Conservation (phyloP, 37 sponge, comb jelly and placozoan genomes). For the Cliona cf. orientalis region DNA sequence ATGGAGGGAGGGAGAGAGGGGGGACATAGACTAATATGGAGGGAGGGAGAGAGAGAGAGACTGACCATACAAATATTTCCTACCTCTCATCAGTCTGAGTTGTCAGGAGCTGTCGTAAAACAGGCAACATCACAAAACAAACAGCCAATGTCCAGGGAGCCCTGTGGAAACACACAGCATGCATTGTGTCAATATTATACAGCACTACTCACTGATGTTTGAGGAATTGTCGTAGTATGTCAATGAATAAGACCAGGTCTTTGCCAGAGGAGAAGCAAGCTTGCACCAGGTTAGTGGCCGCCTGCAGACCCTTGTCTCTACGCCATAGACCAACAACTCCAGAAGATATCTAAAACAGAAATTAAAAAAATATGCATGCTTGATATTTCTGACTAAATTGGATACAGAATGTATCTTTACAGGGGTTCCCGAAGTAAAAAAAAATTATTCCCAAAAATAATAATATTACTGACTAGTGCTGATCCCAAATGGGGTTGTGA, state of each 20-base stretch:
- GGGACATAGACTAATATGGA: background rate
- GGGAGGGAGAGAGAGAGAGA: background rate
- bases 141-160: conserved; percentile 53
- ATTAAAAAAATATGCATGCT: no score
- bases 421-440: no score
- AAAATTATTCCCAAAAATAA: no score
- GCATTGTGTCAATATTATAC: background rate
- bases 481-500: no score
- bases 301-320: conserved; percentile 48
- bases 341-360: no score
- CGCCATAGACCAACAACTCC: conserved; percentile 33
- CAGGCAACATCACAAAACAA: conserved; percentile 45
- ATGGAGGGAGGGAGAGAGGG: background rate
- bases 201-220: conserved; percentile 20
- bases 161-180: background rate
- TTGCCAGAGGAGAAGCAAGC: conserved; percentile 34
- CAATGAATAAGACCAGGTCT: conserved; percentile 22
- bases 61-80: background rate
- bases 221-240: conserved; percentile 27
- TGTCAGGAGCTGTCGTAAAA: conserved; percentile 19
- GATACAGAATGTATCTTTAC: no score
- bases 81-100: conserved; percentile 13
- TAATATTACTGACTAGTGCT: no score
- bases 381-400: no score
- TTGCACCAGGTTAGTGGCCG: conserved; percentile 35